phyloP scores from a whole-genome alignment of 2,113 vertebrate species.

The Cranoglanis bouderius region DNA sequence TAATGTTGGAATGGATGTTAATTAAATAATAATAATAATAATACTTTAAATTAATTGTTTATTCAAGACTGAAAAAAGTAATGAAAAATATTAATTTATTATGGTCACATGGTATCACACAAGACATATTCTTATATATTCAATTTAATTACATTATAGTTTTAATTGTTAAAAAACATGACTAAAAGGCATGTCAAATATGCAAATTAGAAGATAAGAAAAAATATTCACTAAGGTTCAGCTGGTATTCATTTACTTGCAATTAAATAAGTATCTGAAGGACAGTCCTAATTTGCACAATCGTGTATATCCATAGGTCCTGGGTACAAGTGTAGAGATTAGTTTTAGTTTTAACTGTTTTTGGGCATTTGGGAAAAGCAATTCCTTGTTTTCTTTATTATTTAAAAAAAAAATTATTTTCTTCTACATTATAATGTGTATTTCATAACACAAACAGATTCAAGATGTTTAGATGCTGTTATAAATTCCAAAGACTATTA shows the following conservation, averaged over 20 bases:
- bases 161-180: not conserved
- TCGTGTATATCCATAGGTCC: not conserved
- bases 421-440: not conserved
- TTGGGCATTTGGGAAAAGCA: not conserved
- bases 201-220: not conserved
- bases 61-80: not conserved
- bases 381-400: not conserved
- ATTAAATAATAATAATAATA: not conserved
- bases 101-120: not conserved
- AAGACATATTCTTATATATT: not conserved
- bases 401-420: too few species aligned
- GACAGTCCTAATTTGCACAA: not conserved
- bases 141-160: not conserved
- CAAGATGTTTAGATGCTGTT: not conserved
- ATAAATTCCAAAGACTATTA: not conserved
- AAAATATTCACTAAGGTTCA: not conserved
- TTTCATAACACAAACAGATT: not conserved
- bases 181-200: not conserved
- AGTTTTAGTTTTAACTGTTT: not conserved
- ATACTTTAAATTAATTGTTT: not conserved
- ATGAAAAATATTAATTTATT: not conserved
- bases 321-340: not conserved
- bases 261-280: not conserved
- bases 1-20: not conserved
- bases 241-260: not conserved